phyloP scores from a whole-genome alignment of 2,888 invertebrate genomes.

The Furcula furcula region DNA sequence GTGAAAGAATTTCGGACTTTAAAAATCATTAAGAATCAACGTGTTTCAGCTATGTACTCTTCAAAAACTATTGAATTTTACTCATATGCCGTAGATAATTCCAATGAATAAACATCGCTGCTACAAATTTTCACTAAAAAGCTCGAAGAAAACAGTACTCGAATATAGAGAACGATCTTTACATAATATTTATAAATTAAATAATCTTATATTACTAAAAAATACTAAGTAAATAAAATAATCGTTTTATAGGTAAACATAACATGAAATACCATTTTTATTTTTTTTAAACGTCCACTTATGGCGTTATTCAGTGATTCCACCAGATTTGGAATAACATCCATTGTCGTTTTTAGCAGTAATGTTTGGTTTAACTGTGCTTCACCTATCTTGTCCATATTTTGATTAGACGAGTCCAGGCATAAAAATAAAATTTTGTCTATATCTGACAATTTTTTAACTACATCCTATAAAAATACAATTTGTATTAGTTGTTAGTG shows the following conservation, averaged over 20 bases:
- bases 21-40: no score
- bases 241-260: background rate
- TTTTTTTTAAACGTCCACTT: conserved; percentile 79
- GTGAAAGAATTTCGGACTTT: no score
- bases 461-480: conserved; percentile 72
- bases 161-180: no score
- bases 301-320: conserved; percentile 77
- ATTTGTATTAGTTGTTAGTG: no score
- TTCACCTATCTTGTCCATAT: conserved; percentile 82
- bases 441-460: conserved; percentile 87
- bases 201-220: no score
- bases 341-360: conserved; percentile 88
- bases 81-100: no score
- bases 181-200: no score
- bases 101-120: no score
- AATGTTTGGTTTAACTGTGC: conserved; percentile 89
- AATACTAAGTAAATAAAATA: background rate
- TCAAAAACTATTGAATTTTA: no score
- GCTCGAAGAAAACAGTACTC: no score
- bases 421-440: conserved; percentile 87
- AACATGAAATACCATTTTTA: conserved; percentile 76
- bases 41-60: no score
- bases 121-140: no score
- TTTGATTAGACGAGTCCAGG: conserved; percentile 70
- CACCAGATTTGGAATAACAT: conserved; percentile 85